A percentile compares a stretch with the other conserved stretches of the same genome.
Conservation (phyloP, 2,888 invertebrate species). For the Danaus chrysippus region DNA sequence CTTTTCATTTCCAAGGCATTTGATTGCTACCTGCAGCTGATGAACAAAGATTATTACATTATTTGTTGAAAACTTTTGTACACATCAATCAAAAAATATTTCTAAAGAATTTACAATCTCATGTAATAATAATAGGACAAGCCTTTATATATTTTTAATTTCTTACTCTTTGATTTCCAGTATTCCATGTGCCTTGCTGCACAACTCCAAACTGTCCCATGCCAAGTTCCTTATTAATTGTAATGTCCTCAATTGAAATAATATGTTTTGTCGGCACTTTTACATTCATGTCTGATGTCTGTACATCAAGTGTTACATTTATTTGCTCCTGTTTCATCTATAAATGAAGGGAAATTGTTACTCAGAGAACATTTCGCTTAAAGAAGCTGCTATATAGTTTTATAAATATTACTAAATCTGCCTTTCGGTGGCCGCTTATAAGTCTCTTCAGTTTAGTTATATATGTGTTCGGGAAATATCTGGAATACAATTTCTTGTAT, state of each 20-base stretch:
- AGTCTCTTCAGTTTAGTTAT: conserved; percentile 94
- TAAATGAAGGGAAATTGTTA: conserved; percentile 8
- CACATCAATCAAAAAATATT: no score
- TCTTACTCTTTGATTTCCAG: conserved; percentile 92
- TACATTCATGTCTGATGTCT: conserved; percentile 60
- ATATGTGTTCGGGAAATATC: conserved; percentile 96
- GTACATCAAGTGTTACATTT: conserved; percentile 48
- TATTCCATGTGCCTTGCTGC: conserved; percentile 98
- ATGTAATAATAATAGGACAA: no score
- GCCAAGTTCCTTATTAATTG: conserved; percentile 96
- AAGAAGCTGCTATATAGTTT: no score
- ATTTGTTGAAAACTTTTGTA: background rate
- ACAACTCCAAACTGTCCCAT: conserved; percentile 99
- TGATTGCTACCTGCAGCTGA: conserved; percentile 97
- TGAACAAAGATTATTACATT: conserved; percentile 8
- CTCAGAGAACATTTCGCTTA: no score
- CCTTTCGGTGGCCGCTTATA: conserved; percentile 80
- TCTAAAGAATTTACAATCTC: no score
- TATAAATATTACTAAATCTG: conserved; percentile 57
- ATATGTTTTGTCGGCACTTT: conserved; percentile 92
- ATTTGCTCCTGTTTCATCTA: conserved; percentile 40
- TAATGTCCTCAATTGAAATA: conserved; percentile 93
- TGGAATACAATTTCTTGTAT: conserved; percentile 95
- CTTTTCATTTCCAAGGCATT: conserved; percentile 95
- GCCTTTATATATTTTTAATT: conserved; percentile 5